phyloP scores from a whole-genome alignment of 2,113 vertebrate genomes.

The Hucho hucho region DNA sequence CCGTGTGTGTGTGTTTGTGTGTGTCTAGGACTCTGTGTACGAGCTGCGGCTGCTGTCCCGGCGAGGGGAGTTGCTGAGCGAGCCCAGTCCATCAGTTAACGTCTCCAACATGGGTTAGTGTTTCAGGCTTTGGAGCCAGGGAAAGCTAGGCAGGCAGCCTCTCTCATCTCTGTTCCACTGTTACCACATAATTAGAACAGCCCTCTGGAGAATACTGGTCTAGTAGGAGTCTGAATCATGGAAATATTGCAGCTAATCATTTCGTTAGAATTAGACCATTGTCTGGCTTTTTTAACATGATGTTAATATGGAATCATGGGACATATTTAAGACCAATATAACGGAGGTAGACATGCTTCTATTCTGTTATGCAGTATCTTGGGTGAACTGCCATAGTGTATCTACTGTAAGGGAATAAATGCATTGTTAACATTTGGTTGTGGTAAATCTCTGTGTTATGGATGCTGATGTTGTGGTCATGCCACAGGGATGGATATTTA shows the following conservation, averaged over 20 bases:
- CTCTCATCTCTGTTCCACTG: background rate
- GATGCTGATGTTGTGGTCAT: background rate
- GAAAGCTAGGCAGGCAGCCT: too few relatives aligned
- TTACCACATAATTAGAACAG: conserved; percentile 50
- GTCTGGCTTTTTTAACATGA: too few relatives aligned
- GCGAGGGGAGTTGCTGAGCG: conserved; percentile 84
- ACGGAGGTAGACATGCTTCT: too few relatives aligned
- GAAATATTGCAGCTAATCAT: conserved; percentile 55
- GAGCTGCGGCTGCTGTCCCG: conserved; percentile 91
- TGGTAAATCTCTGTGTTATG: too few relatives aligned
- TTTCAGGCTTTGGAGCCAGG: conserved; percentile 25
- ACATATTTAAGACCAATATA: too few relatives aligned
- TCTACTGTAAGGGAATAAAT: too few relatives aligned
- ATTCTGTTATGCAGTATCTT: too few relatives aligned
- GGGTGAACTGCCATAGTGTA: too few relatives aligned
- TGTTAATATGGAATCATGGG: too few relatives aligned
- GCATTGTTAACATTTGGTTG: too few relatives aligned
- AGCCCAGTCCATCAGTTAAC: conserved; percentile 89
- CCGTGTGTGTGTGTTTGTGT: conserved; percentile 26
- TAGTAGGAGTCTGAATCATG: conserved; percentile 52
- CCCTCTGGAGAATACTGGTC: conserved; percentile 45
- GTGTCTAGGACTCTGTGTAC: conserved; percentile 82
- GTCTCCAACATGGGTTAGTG: conserved; percentile 87
- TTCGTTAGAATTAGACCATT: conserved; percentile 16
- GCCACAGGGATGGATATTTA: conserved; percentile 82